These are phyloP conservation scores for Linepithema humile DNA, from an alignment of 1,140 invertebrate species.

Conservation along the genomic window DNA sequence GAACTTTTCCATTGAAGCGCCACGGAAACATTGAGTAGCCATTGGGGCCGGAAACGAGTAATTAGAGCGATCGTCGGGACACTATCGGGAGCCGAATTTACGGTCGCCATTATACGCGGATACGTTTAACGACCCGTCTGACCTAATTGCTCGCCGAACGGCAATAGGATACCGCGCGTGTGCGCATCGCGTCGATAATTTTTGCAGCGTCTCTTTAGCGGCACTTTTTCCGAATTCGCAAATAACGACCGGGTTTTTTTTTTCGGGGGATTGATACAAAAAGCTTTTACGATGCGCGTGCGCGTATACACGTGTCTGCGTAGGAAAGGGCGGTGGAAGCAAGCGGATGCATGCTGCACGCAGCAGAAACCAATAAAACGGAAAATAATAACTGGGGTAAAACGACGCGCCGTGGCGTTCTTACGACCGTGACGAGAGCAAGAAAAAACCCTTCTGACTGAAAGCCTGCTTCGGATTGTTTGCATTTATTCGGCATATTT, in stretches of 20 bases:
- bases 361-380: constrained; percentile 62
- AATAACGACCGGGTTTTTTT: constrained; percentile 59
- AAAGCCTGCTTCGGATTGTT: constrained; percentile 70
- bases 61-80: constrained; percentile 65
- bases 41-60: constrained; percentile 60
- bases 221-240: constrained; percentile 58
- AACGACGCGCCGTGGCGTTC: not conserved
- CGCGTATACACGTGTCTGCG: not conserved
- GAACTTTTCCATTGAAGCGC: constrained; percentile 38
- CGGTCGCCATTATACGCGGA: constrained; percentile 46
- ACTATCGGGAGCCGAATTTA: constrained; percentile 58
- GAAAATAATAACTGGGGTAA: constrained; percentile 66
- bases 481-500: constrained; percentile 79
- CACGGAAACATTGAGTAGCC: constrained; percentile 43
- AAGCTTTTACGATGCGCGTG: constrained; percentile 41
- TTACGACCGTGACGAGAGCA: constrained; percentile 39
- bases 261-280: constrained; percentile 47
- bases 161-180: not conserved
- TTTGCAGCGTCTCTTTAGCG: constrained; percentile 37
- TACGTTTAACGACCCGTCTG: constrained; percentile 67
- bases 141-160: constrained; percentile 64
- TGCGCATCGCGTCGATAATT: constrained; percentile 22
- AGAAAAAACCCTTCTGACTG: constrained; percentile 37
- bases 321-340: not conserved
- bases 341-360: constrained; percentile 13